phyloP scores from a whole-genome alignment of 2,888 invertebrate genomes.

The Scaptodrosophila latifasciaeformis region DNA sequence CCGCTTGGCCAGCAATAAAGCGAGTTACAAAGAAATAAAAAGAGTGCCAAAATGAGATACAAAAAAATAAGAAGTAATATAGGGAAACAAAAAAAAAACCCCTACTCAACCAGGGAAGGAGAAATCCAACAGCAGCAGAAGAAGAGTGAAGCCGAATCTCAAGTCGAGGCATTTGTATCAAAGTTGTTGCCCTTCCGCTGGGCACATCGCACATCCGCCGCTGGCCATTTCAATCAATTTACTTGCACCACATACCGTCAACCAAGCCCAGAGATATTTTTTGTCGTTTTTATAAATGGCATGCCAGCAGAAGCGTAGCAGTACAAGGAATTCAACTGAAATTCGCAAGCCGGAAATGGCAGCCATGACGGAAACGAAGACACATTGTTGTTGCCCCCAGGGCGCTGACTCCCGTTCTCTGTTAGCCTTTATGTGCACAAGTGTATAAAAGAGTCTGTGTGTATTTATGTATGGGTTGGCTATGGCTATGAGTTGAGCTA shows the following conservation, averaged over 20 bases:
- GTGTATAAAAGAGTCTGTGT: constrained; percentile 1
- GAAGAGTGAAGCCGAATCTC: constrained; percentile 14
- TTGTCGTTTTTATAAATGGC: constrained; percentile 13
- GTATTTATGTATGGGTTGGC: constrained; percentile 17
- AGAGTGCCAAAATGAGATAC: constrained; percentile 35
- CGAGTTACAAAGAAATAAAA: constrained; percentile 8
- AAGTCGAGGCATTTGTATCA: constrained; percentile 13
- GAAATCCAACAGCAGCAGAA: constrained; percentile 8
- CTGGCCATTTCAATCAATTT: constrained; percentile 70
- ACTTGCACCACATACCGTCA: constrained; percentile 23
- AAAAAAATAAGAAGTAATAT: no score
- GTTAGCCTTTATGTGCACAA: background rate
- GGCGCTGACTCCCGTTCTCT: constrained; percentile 9
- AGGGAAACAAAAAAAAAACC: constrained; percentile 28
- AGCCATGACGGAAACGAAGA: constrained; percentile 64
- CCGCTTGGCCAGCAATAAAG: no score
- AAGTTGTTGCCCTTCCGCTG: constrained; percentile 40
- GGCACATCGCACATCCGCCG: constrained; percentile 56
- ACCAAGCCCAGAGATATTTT: constrained; percentile 19
- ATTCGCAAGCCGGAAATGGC: constrained; percentile 60
- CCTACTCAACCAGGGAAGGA: background rate
- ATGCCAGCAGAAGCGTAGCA: constrained; percentile 11
- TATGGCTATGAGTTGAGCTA: constrained; percentile 18
- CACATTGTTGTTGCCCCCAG: constrained; percentile 47
- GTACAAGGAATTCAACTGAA: constrained; percentile 35